Percentiles rank a stretch among this genome's conserved stretches.
These are phyloP conservation scores for Pogonomyrmex californicus DNA, from an alignment of 1,140 invertebrate species.

Conservation along the genomic window DNA sequence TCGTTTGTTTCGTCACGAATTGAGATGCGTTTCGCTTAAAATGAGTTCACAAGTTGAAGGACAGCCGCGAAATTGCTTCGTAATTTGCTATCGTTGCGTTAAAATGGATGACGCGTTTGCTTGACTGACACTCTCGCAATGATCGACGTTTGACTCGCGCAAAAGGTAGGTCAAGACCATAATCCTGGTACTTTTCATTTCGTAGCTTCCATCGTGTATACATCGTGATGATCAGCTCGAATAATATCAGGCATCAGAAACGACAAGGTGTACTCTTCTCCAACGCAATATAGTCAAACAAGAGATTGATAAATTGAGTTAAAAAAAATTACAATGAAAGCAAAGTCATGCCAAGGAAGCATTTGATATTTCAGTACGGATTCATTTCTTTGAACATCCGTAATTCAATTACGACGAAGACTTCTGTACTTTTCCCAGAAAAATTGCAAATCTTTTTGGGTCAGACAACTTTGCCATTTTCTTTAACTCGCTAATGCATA, in stretches of 20 bases:
- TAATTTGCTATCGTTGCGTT: constrained; percentile 6
- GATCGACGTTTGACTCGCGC: not conserved
- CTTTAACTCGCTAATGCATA: not conserved
- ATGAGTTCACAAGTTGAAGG: not conserved
- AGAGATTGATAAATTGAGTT: constrained; percentile 16
- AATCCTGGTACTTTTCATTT: constrained; percentile 9
- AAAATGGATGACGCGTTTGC: not conserved
- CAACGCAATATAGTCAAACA: not conserved
- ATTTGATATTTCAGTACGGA: not conserved
- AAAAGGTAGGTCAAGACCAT: constrained; percentile 34
- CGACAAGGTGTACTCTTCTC: not conserved
- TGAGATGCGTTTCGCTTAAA: not conserved
- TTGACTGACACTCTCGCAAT: not conserved
- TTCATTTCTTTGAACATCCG: not conserved
- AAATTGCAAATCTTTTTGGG: constrained; percentile 3
- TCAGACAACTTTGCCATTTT: constrained; percentile 1
- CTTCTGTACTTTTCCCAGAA: not conserved
- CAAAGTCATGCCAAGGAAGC: not conserved
- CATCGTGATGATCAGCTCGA: not conserved
- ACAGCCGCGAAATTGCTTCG: not conserved
- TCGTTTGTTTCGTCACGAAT: not conserved
- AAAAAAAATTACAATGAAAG: not conserved
- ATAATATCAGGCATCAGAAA: constrained; percentile 25
- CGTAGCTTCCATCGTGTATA: not conserved
- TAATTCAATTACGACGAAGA: constrained; percentile 30